Evolutionary conservation across 2,888 invertebrate species (phyloP).

Genomic region (Eustalomyia histrio): DNA sequence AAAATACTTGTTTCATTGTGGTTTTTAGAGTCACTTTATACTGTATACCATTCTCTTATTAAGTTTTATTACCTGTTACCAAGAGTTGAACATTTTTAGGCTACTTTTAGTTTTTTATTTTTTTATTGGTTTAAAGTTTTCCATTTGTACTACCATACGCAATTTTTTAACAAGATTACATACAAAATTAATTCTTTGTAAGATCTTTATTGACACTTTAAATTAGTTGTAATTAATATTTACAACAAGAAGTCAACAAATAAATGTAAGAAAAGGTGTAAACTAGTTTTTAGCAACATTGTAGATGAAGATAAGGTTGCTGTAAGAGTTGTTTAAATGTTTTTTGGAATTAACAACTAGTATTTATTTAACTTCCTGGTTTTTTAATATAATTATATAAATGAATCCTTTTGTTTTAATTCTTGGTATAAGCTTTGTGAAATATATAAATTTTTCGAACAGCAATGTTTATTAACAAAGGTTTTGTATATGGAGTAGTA

Average conservation of each 20-base stretch:
- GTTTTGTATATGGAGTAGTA: no score
- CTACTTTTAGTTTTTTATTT: conserved; percentile 7
- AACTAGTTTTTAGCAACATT: conserved; percentile 23
- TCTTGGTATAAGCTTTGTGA: no score
- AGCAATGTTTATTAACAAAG: no score
- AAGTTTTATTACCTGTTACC: conserved; percentile 14
- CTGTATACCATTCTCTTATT: conserved; percentile 53
- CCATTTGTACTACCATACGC: not conserved
- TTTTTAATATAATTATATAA: no score
- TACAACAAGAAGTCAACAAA: conserved; percentile 16
- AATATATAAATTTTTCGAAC: no score
- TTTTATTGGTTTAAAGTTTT: not conserved
- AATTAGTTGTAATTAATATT: conserved; percentile 36
- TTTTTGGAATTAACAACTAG: not conserved
- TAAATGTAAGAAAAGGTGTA: not conserved
- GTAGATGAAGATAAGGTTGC: not conserved
- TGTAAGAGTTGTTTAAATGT: not conserved
- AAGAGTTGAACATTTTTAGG: conserved; percentile 19
- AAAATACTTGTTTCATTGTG: conserved; percentile 49
- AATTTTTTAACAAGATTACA: not conserved
- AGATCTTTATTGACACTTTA: conserved; percentile 42
- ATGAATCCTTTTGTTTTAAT: no score
- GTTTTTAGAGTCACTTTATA: conserved; percentile 18
- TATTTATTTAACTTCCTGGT: not conserved
- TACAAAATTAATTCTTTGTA: conserved; percentile 32